A percentile compares a stretch with the other conserved stretches of the same genome.
Conservation (phyloP, 2,797 vertebrate species). For the Geotrypetes seraphini region DNA sequence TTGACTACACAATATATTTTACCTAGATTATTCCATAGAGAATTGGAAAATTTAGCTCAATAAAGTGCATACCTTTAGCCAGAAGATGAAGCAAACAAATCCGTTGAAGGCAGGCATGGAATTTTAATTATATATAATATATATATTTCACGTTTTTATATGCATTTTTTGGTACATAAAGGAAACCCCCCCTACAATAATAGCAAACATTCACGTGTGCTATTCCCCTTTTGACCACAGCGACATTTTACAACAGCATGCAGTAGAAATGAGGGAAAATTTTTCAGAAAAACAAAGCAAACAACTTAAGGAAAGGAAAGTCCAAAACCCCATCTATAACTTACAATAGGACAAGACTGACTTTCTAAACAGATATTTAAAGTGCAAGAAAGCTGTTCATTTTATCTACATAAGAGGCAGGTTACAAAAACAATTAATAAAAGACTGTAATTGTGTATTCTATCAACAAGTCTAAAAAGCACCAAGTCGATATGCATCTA, state of each 20-base stretch:
- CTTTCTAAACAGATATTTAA: constrained; percentile 34
- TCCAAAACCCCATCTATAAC: constrained; percentile 19
- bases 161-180: constrained; percentile 21
- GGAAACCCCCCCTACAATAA: too few relatives aligned
- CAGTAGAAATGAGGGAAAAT: constrained; percentile 15
- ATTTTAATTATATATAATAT: too few relatives aligned
- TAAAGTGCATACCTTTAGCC: too few relatives aligned
- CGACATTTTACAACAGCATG: constrained; percentile 24
- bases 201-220: constrained; percentile 26
- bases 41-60: too few relatives aligned
- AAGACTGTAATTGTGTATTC: constrained; percentile 29
- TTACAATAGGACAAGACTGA: constrained; percentile 31
- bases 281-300: neutral
- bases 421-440: constrained; percentile 1
- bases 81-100: too few relatives aligned
- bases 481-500: constrained; percentile 35
- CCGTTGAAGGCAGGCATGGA: too few relatives aligned
- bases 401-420: constrained; percentile 30
- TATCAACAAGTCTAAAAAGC: constrained; percentile 37
- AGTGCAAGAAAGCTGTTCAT: constrained; percentile 47
- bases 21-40: too few relatives aligned
- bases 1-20: too few relatives aligned
- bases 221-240: constrained; percentile 20
- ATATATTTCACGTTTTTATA: constrained; percentile 31
- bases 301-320: constrained; percentile 10